Evolutionary conservation across 1,140 invertebrate genomes (phyloP).

Genomic region (Sycobia sp.): DNA sequence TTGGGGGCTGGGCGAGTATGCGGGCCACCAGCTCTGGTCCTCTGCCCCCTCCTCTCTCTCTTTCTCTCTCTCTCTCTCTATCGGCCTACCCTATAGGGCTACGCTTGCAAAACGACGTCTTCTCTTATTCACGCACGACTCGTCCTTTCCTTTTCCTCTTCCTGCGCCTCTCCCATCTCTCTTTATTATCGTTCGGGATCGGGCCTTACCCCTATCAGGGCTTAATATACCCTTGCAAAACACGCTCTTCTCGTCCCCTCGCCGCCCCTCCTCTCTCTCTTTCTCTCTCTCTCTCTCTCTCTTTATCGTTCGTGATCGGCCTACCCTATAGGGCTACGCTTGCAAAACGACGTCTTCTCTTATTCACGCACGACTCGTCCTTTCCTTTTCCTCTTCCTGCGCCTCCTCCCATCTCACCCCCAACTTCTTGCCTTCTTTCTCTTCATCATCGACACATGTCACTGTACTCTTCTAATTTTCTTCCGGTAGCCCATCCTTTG

Average conservation of each 20-base stretch:
- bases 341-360: no score
- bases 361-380: conserved; percentile 29
- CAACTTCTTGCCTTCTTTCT: not conserved
- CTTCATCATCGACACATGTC: conserved; percentile 47
- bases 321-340: conserved; percentile 47
- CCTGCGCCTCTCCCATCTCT: conserved; percentile 25
- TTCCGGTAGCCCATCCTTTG: no score
- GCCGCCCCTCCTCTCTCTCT: no score
- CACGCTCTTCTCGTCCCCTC: no score
- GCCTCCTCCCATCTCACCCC: conserved; percentile 38
- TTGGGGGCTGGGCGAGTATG: conserved; percentile 1
- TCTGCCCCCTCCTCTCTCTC: no score
- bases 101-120: no score
- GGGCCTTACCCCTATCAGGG: no score
- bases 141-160: not conserved
- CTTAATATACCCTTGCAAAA: no score
- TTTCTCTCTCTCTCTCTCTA: conserved; percentile 54
- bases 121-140: conserved; percentile 30
- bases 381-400: not conserved
- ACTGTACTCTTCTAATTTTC: conserved; percentile 42
- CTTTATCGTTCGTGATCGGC: conserved; percentile 56
- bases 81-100: conserved; percentile 51
- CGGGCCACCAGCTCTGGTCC: no score
- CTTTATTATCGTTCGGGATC: no score
- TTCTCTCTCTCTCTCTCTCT: no score